These are phyloP conservation scores for Laspeyria flexula DNA, from an alignment of 2,888 invertebrate species.

Conservation along the genomic window DNA sequence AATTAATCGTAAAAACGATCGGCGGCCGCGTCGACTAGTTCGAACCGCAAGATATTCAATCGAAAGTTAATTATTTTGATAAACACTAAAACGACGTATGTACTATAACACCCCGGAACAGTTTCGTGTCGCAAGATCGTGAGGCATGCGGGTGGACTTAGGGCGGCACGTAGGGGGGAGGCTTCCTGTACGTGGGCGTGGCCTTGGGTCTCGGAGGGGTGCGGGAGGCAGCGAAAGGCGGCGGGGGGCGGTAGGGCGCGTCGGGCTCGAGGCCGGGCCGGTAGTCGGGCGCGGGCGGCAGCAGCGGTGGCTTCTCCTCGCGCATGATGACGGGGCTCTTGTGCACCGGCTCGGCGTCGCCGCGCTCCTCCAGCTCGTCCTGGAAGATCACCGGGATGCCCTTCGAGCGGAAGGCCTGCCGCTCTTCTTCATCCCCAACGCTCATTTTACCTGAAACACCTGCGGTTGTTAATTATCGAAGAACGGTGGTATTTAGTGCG, in stretches of 20 bases:
- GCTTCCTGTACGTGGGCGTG: constrained; percentile 96
- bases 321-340: constrained; percentile 97
- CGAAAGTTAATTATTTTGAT: constrained; percentile 26
- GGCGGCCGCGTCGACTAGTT: constrained; percentile 43
- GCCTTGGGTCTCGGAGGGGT: constrained; percentile 93
- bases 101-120: constrained; percentile 6
- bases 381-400: constrained; percentile 98
- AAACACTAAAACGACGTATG: constrained; percentile 25
- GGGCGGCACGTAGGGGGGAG: constrained; percentile 98
- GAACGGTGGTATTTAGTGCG: neutral
- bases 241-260: constrained; percentile 96
- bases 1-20: constrained; percentile 35
- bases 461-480: constrained; percentile 16
- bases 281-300: constrained; percentile 91
- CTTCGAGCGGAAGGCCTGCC: constrained; percentile 93
- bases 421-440: constrained; percentile 91
- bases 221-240: constrained; percentile 91
- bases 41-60: constrained; percentile 28
- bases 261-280: constrained; percentile 72
- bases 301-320: constrained; percentile 97
- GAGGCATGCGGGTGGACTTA: constrained; percentile 87
- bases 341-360: constrained; percentile 93
- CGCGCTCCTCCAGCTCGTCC: constrained; percentile 97
- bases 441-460: constrained; percentile 88
- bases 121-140: constrained; percentile 20